Evolutionary conservation across 2,113 vertebrate genomes (phyloP).

Genomic region (Oreochromis aureus): DNA sequence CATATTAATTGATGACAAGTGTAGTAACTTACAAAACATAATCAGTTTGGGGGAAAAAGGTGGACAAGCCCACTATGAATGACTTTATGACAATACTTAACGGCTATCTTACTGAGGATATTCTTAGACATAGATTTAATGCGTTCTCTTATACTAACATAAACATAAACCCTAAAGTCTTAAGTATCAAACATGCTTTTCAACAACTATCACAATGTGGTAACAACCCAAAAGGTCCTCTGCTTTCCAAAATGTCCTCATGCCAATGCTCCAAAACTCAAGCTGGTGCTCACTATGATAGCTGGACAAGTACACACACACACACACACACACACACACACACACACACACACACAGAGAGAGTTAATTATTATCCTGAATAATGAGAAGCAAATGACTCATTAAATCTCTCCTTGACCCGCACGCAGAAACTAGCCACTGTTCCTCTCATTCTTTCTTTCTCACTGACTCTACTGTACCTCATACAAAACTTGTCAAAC

Average conservation of each 20-base stretch:
- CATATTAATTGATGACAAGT: not conserved
- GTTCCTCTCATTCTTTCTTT: not conserved
- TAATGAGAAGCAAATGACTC: slow-evolving; percentile 65
- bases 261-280: not conserved
- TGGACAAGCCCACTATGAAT: not conserved
- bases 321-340: not conserved
- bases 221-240: not conserved
- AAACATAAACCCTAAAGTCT: not conserved
- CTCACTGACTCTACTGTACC: not conserved
- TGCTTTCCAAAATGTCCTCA: not conserved
- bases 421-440: not conserved
- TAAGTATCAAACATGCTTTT: not conserved
- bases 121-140: not conserved
- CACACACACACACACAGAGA: not conserved
- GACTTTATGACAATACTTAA: not conserved
- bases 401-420: slow-evolving; percentile 69
- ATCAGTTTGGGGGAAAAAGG: not conserved
- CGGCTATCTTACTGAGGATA: not conserved
- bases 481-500: slow-evolving; percentile 5
- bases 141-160: accelerated
- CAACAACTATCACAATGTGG: not conserved
- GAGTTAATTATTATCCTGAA: slow-evolving; percentile 57
- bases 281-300: not conserved
- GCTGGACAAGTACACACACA: not conserved
- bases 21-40: not conserved